Percentiles rank a stretch among this genome's conserved stretches.
phyloP scores from a whole-genome alignment of 2,888 invertebrate species.

The Dryobotodes eremita region DNA sequence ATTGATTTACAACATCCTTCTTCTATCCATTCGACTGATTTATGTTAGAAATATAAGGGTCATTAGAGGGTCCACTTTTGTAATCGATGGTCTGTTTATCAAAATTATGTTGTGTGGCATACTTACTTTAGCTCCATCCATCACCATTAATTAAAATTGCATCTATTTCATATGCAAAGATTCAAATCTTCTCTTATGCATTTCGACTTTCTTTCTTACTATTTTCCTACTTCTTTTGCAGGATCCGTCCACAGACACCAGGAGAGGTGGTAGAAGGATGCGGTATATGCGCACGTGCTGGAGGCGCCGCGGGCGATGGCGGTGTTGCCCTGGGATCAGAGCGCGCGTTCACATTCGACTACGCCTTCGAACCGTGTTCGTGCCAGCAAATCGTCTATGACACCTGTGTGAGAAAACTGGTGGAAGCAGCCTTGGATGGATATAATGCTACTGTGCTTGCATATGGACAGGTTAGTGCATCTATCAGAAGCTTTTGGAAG shows the following conservation, averaged over 20 bases:
- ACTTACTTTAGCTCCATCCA: neutral
- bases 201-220: no score
- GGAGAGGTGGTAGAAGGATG: constrained; percentile 98
- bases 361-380: constrained; percentile 96
- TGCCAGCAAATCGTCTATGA: constrained; percentile 95
- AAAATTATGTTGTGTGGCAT: neutral
- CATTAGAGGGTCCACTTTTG: neutral
- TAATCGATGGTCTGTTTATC: neutral
- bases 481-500: neutral
- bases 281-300: constrained; percentile 97
- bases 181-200: no score
- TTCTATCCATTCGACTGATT: neutral
- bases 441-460: constrained; percentile 99
- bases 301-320: constrained; percentile 96
- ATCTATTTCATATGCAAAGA: no score
- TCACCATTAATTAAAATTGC: neutral
- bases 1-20: neutral
- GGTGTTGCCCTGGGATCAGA: constrained; percentile 98
- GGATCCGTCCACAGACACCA: constrained; percentile 98
- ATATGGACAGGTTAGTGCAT: constrained; percentile 95
- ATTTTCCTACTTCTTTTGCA: constrained; percentile 78
- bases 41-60: neutral
- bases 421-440: constrained; percentile 98
- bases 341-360: constrained; percentile 99
- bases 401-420: constrained; percentile 95